These are phyloP conservation scores for Calephelis nemesis DNA, from an alignment of 1,140 invertebrate species.

Conservation along the genomic window DNA sequence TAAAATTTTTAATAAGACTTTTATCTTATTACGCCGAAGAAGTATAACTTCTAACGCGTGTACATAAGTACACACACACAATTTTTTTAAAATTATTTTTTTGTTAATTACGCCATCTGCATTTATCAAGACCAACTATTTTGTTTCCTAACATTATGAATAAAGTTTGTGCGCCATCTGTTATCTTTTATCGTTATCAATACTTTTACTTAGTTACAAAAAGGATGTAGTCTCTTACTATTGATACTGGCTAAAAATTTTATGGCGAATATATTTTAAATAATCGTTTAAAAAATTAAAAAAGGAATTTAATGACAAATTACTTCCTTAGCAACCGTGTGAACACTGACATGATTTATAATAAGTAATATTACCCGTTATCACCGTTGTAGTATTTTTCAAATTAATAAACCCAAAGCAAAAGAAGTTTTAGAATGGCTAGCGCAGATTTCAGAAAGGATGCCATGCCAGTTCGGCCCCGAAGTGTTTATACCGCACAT, in stretches of 20 bases:
- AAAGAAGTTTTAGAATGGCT: slow-evolving; percentile 66
- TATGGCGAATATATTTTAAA: background rate
- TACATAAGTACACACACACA: too few species aligned
- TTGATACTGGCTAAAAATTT: background rate
- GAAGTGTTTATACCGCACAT: slow-evolving; percentile 75
- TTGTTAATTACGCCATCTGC: too few species aligned
- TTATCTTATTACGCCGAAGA: too few species aligned
- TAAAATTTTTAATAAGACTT: too few species aligned
- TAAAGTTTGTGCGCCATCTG: too few species aligned
- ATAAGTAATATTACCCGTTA: slow-evolving; percentile 69
- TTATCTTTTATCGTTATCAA: too few species aligned
- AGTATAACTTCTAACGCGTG: too few species aligned
- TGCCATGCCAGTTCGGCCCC: slow-evolving; percentile 66
- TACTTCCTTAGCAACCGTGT: slow-evolving; percentile 46
- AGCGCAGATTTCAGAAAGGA: slow-evolving; percentile 72
- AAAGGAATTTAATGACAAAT: slow-evolving; percentile 55
- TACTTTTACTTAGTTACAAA: too few species aligned
- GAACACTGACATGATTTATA: slow-evolving; percentile 54
- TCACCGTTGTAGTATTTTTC: slow-evolving; percentile 56
- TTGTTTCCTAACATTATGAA: too few species aligned
- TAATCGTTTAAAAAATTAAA: slow-evolving; percentile 42
- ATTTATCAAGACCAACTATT: too few species aligned
- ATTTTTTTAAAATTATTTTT: too few species aligned
- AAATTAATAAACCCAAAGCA: slow-evolving; percentile 60
- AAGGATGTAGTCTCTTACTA: background rate